Conservation (phyloP, 1,140 invertebrate genomes). For the Thaumetopoea pityocampa region DNA sequence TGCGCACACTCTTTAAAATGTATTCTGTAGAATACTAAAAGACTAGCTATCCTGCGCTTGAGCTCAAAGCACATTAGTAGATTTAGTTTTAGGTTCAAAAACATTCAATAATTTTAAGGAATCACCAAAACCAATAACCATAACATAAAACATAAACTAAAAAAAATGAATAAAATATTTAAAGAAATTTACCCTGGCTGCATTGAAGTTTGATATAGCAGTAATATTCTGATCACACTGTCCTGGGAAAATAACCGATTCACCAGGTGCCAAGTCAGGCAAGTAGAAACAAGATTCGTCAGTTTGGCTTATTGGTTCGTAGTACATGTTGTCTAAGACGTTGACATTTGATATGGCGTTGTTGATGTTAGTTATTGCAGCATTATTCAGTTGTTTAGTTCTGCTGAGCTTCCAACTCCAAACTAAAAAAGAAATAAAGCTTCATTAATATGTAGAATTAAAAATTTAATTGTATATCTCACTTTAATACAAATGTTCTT, state of each 20-base stretch:
- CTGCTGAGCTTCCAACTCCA: slow-evolving; percentile 55
- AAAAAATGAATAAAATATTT: background rate
- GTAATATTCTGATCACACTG: slow-evolving; percentile 40
- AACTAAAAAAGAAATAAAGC: slow-evolving; percentile 27
- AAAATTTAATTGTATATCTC: no score
- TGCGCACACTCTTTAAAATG: no score
- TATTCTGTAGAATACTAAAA: no score
- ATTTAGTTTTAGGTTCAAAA: no score
- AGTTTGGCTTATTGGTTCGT: slow-evolving; percentile 30
- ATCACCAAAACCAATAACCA: no score
- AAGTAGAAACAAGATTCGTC: slow-evolving; percentile 38
- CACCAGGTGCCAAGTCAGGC: slow-evolving; percentile 25
- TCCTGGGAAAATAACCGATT: slow-evolving; percentile 36
- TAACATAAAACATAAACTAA: background rate
- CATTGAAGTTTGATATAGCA: slow-evolving; percentile 34
- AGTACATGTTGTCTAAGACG: slow-evolving; percentile 42
- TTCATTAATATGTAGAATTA: slow-evolving; percentile 4
- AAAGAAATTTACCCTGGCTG: slow-evolving; percentile 28
- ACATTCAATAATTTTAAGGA: no score
- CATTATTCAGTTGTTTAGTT: slow-evolving; percentile 23
- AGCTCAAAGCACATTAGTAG: no score
- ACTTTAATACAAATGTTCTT: no score
- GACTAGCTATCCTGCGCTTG: no score
- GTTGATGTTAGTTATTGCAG: slow-evolving; percentile 28
- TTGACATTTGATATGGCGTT: slow-evolving; percentile 22